Evolutionary conservation across 1,140 invertebrate species (phyloP).

Genomic region (Acyrthosiphon pisum): DNA sequence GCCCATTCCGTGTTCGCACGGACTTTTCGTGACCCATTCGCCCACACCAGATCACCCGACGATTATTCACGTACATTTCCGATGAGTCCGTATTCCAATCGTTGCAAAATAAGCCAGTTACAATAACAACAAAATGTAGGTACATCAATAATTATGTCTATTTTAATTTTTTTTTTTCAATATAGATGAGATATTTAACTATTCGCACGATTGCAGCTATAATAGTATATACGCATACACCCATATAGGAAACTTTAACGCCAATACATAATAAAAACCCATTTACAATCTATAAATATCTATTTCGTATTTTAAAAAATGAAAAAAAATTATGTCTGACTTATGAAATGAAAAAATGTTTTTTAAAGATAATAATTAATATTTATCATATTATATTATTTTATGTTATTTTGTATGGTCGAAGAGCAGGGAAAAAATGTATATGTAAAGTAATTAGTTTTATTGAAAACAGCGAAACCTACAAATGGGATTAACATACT

Average conservation of each 20-base stretch:
- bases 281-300: background rate
- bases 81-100: background rate
- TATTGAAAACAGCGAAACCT: background rate
- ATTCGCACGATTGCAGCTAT: background rate
- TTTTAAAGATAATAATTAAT: background rate
- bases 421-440: background rate
- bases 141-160: background rate
- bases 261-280: background rate
- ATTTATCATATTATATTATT: background rate
- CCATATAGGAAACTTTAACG: background rate
- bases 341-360: background rate
- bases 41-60: slow-evolving; percentile 40
- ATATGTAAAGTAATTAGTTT: background rate
- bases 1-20: slow-evolving; percentile 56
- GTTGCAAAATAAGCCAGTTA: slow-evolving; percentile 18
- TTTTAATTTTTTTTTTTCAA: background rate
- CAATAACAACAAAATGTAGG: slow-evolving; percentile 18
- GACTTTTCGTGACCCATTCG: slow-evolving; percentile 55
- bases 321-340: background rate
- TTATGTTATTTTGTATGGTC: background rate
- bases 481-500: background rate
- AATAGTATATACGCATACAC: background rate
- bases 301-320: background rate
- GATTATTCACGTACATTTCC: slow-evolving; percentile 46
- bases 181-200: background rate